A percentile compares a stretch with the other conserved stretches of the same genome.
Conservation (phyloP, 2,888 invertebrate species). For the Disparrhopalites patrizii region DNA sequence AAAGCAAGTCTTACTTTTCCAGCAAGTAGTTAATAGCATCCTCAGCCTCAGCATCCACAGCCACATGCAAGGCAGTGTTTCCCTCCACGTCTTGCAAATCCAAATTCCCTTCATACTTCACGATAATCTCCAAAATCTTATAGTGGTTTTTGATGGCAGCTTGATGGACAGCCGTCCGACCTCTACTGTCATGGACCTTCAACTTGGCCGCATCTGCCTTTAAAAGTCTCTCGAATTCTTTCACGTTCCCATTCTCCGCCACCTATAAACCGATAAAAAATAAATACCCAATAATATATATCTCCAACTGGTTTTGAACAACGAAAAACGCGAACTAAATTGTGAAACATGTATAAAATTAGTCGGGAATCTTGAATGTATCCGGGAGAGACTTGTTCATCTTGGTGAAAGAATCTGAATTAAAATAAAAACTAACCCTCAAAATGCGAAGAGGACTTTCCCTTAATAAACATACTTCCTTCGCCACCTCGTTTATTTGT, state of each 20-base stretch:
- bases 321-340: too few species aligned
- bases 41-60: constrained; percentile 67
- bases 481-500: too few species aligned
- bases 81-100: constrained; percentile 54
- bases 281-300: not conserved
- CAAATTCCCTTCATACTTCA: not conserved
- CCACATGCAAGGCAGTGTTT: constrained; percentile 75
- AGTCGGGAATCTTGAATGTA: too few species aligned
- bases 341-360: too few species aligned
- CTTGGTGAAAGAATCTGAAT: too few species aligned
- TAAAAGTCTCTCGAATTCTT: not conserved
- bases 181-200: constrained; percentile 38
- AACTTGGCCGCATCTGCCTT: not conserved
- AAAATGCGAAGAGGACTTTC: not conserved
- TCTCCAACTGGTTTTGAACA: too few species aligned
- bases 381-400: too few species aligned
- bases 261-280: not conserved
- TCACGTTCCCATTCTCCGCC: constrained; percentile 5
- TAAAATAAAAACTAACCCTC: too few species aligned
- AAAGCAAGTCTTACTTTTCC: constrained; percentile 55
- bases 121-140: constrained; percentile 5
- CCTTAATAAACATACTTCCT: not conserved
- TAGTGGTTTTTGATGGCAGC: constrained; percentile 7
- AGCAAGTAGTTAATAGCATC: constrained; percentile 69
- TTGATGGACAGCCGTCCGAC: constrained; percentile 1